Evolutionary conservation across 2,888 invertebrate species (phyloP), one percentile per base, ranked within the genome.

Genomic region (Lycophotia porphyrea): DNA sequence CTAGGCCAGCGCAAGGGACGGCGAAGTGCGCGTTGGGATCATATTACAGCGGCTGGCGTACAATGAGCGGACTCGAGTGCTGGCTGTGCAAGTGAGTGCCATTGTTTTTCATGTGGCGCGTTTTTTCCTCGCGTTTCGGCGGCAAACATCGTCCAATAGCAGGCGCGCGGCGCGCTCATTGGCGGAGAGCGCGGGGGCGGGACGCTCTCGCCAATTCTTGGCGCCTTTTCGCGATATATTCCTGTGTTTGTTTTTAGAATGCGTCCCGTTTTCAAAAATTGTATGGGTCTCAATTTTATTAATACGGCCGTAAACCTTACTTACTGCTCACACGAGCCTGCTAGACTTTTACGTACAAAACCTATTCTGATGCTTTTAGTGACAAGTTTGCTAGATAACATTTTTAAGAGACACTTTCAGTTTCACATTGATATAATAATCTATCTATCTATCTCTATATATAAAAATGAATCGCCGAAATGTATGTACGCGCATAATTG

Each of bases 61-160:
- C 93, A 92, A 91, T 92, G 88, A 92, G 88, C 88, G 80, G 67
- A 82, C 90, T 87, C 90, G 83, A 93, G 91, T 92, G 88, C 91
- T 88, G 87, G 78, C 88, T 89, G 91, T 85, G 90, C 92, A 91
- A 92, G 89, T 91, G 92, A 93, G 93, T 93, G 94, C 95, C 95
- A 96, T 96, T 95, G 96, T 95, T 95, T 95, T 94, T 94, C 93
- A 86, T 86, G 85, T 83, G 82, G 85, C 89, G 89, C 88, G 89
- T 93, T 94, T 94, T 93, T 93, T 93, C 92, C 84, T 87, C 78
- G 82, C 88, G 89, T 91, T 92, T 90, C 90, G 90, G 90, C 89
- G 89, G 80, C 89, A 88, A 86, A 83, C 86, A 78, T 67, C 91
- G 88, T 79, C 95, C 95, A 95, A 95, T 95, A 86, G 92, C 89